Evolutionary conservation across 1,140 invertebrate genomes (phyloP), one percentile per base, ranked within the genome.

Genomic region (Zaprionus vittiger): DNA sequence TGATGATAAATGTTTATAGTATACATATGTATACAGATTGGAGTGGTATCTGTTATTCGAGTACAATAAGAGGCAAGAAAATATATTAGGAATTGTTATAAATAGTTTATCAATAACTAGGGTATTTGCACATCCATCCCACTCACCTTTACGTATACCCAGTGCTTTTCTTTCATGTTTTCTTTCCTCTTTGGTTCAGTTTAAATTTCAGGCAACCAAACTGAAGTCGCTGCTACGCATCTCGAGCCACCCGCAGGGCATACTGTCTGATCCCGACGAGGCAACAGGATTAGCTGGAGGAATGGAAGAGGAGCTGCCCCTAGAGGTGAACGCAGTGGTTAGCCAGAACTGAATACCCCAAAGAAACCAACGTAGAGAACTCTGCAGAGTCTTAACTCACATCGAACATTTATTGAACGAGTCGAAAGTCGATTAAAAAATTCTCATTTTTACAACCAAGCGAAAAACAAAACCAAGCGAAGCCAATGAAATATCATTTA

Each of bases 161-260:
- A 26, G 1, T 54, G 20, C 15, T 52, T 34, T 34, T 31, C 28
- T 31, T 34, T 34, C 28, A 52, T 37, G 17, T 1, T 31, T 9
- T 28, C 5, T 73, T 20, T 57, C 17, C 7, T 28, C 57, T 66
- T 65, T 12, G 47, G 20, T 14, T 56, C 31, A 92, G 91, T 91
- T 81, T 65, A 92, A 92, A 73, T 92, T 91, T 55, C 91, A 92
- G 59, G 91, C 89, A 4, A 92, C 91, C 17, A 92, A 92, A 60
- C 41, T 92, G 31, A 92, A 92, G 76, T 91, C 89, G 9, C 62
- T 92, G 38, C 62, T 92, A 26, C 79, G 91, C 62, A 91, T 92
- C 26, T 87, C 83, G 2, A 91, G 66, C 59, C 68, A 83, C 26
- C 75, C 71, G 60, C 80, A 79, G 60, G 77, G 83, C 17, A 87